Conservation (phyloP, 1,140 invertebrate genomes). For the Drosophila littoralis region DNA sequence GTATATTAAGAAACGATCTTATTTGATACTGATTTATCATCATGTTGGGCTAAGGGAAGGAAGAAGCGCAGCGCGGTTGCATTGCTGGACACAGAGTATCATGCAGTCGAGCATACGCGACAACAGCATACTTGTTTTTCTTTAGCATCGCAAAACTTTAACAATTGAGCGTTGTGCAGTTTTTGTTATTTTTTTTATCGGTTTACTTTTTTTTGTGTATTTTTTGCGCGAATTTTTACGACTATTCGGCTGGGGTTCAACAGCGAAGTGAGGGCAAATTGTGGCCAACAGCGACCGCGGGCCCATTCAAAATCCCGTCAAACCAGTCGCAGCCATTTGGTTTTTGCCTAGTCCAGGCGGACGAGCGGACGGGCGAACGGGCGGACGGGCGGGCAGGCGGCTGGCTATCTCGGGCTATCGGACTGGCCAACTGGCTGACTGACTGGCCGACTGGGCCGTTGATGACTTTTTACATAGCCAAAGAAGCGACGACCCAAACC, state of each 20-base stretch:
- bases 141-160: slow-evolving; percentile 36
- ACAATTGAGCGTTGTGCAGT: slow-evolving; percentile 46
- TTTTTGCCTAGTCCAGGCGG: slow-evolving; percentile 64
- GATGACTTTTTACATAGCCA: slow-evolving; percentile 80
- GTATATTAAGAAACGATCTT: too few species aligned
- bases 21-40: too few species aligned
- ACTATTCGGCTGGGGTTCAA: slow-evolving; percentile 68
- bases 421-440: slow-evolving; percentile 36
- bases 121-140: background rate
- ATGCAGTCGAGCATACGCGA: background rate
- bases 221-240: slow-evolving; percentile 68
- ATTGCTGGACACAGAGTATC: slow-evolving; percentile 1
- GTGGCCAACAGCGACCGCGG: slow-evolving; percentile 53
- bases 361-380: slow-evolving; percentile 3
- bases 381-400: slow-evolving; percentile 16
- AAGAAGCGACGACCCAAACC: slow-evolving; percentile 36
- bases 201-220: slow-evolving; percentile 45
- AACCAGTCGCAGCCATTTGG: slow-evolving; percentile 69
- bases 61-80: too few species aligned
- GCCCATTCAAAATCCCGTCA: slow-evolving; percentile 77
- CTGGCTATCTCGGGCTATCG: slow-evolving; percentile 35
- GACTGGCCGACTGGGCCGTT: slow-evolving; percentile 69
- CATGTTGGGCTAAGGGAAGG: too few species aligned
- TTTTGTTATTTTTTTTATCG: slow-evolving; percentile 56
- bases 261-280: slow-evolving; percentile 59